These are phyloP conservation scores for Palaemon carinicauda DNA, from an alignment of 1,140 invertebrate species.

Conservation along the genomic window DNA sequence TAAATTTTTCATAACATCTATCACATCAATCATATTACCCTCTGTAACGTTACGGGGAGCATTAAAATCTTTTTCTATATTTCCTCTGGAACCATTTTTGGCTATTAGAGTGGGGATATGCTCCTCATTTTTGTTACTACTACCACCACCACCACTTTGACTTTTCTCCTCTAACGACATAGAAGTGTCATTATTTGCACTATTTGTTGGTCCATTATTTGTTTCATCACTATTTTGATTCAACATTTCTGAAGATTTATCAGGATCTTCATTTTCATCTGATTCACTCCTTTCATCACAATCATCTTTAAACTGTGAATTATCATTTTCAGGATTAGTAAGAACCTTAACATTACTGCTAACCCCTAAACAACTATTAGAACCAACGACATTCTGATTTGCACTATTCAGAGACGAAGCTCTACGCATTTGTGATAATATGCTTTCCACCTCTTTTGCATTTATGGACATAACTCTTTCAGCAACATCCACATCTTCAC, in stretches of 20 bases:
- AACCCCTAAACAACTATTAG: too few species aligned
- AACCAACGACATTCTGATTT: too few species aligned
- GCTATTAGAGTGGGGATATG: constrained; percentile 9
- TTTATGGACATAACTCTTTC: too few species aligned
- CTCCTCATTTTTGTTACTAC: neutral
- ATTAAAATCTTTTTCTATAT: neutral
- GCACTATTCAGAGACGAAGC: too few species aligned
- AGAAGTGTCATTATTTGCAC: constrained; percentile 4
- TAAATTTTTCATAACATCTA: constrained; percentile 46
- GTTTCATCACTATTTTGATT: neutral
- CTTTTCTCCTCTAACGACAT: constrained; percentile 20
- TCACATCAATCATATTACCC: constrained; percentile 37
- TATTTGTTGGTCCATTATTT: neutral
- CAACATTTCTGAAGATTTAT: neutral
- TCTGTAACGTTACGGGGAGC: neutral
- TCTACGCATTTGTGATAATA: too few species aligned
- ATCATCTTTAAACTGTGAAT: neutral
- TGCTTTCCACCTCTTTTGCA: too few species aligned
- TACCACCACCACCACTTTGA: neutral
- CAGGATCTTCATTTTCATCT: neutral
- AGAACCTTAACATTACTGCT: too few species aligned
- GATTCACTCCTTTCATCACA: neutral
- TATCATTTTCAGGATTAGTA: too few species aligned
- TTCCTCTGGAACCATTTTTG: constrained; percentile 2
- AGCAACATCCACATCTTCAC: too few species aligned